A percentile compares a stretch with the other conserved stretches of the same genome.
These are phyloP conservation scores for Thryonomys swinderianus DNA, from an alignment of 2,113 vertebrate genomes.

Conservation along the genomic window DNA sequence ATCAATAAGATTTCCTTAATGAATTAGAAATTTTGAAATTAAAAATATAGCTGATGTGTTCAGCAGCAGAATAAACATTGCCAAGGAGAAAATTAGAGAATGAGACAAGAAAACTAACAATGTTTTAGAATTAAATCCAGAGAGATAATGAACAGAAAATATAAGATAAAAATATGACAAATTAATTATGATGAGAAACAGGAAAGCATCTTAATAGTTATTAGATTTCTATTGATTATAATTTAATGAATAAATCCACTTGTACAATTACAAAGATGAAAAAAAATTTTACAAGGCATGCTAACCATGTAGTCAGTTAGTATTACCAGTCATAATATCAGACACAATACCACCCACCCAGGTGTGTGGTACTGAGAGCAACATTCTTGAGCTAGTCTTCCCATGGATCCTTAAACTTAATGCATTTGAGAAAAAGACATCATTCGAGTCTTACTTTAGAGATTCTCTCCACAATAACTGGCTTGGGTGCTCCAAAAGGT, in stretches of 20 bases:
- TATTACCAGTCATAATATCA: neutral
- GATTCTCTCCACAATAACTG: conserved; percentile 2
- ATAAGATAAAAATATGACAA: neutral
- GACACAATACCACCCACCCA: neutral
- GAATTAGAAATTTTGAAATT: conserved; percentile 1
- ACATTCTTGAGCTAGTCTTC: neutral
- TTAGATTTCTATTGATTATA: conserved; percentile 4
- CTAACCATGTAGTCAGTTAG: neutral
- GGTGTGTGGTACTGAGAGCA: neutral
- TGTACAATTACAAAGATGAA: neutral
- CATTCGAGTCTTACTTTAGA: neutral
- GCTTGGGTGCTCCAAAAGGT: neutral
- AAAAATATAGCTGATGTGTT: neutral
- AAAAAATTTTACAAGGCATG: neutral
- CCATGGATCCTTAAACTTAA: neutral
- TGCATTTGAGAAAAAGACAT: conserved; percentile 31
- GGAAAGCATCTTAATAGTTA: neutral
- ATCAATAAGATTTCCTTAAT: conserved; percentile 14
- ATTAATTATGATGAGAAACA: neutral
- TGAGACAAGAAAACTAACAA: conserved; percentile 24
- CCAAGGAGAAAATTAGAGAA: conserved; percentile 57
- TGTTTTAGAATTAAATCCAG: conserved; percentile 8
- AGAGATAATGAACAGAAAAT: neutral
- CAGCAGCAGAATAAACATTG: neutral
- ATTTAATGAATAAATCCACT: conserved; percentile 28